These are phyloP conservation scores for Pseudonaja textilis DNA, from an alignment of 2,113 vertebrate species.

Conservation along the genomic window DNA sequence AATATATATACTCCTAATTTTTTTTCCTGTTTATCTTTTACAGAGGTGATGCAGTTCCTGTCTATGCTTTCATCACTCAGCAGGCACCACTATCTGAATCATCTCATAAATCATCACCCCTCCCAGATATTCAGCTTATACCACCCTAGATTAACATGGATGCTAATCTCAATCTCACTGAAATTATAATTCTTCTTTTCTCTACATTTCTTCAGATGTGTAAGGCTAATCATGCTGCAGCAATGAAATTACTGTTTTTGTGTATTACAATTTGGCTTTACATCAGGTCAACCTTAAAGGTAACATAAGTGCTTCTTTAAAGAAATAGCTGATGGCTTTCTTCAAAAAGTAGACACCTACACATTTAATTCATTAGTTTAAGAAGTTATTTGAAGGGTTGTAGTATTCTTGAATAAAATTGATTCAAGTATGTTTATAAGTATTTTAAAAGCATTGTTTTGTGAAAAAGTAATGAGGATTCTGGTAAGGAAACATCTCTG, in stretches of 20 bases:
- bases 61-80: slow-evolving; percentile 74
- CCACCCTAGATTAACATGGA: slow-evolving; percentile 38
- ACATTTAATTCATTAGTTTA: not conserved
- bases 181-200: not conserved
- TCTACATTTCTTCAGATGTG: slow-evolving; percentile 5
- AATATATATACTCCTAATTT: slow-evolving; percentile 28
- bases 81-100: slow-evolving; percentile 62
- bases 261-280: not conserved
- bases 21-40: slow-evolving; percentile 45
- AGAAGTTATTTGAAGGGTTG: not conserved
- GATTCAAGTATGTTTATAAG: not conserved
- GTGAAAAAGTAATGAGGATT: not conserved
- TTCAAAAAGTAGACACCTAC: not conserved
- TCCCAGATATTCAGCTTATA: slow-evolving; percentile 53
- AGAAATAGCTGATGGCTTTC: not conserved
- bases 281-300: slow-evolving; percentile 36
- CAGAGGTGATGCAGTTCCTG: slow-evolving; percentile 62
- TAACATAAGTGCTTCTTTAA: not conserved
- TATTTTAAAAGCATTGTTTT: not conserved
- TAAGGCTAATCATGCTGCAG: not conserved
- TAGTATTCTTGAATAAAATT: not conserved
- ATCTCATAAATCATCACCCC: slow-evolving; percentile 41
- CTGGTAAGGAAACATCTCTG: not conserved
- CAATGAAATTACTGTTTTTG: not conserved
- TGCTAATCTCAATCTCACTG: not conserved